Evolutionary conservation across 2,797 vertebrate genomes (phyloP).

Genomic region (Rhinogobio ventralis): DNA sequence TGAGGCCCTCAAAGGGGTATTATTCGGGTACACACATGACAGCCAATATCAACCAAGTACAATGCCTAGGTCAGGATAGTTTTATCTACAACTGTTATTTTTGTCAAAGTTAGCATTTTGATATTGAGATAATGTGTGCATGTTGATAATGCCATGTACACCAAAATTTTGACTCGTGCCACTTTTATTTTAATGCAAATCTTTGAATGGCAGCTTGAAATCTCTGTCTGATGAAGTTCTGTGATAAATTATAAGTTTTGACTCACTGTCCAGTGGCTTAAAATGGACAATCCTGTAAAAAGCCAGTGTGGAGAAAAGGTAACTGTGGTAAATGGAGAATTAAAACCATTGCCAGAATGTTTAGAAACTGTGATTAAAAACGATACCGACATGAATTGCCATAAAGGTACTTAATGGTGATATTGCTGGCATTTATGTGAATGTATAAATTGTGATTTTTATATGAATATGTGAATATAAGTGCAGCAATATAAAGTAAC

Average conservation of each 20-base stretch:
- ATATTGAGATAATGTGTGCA: background rate
- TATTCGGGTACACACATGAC: background rate
- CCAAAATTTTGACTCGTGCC: background rate
- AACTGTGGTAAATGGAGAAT: background rate
- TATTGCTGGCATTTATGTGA: background rate
- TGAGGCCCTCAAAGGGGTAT: background rate
- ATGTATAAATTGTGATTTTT: constrained; percentile 4
- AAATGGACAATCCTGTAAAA: background rate
- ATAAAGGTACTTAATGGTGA: constrained; percentile 17
- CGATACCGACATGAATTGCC: background rate
- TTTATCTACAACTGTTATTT: background rate
- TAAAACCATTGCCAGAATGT: background rate
- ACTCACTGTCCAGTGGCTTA: background rate
- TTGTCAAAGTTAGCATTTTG: background rate
- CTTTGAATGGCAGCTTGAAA: constrained; percentile 14
- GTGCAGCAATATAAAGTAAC: background rate
- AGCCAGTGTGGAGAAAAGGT: background rate
- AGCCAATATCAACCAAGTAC: background rate
- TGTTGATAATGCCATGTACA: background rate
- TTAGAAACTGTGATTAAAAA: background rate
- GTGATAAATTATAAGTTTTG: background rate
- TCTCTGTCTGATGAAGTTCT: background rate
- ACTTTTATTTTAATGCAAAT: constrained; percentile 12
- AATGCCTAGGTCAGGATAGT: background rate
- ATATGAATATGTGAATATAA: constrained; percentile 9